phyloP scores from a whole-genome alignment of 2,797 vertebrate species.

The Margarornis squamiger region DNA sequence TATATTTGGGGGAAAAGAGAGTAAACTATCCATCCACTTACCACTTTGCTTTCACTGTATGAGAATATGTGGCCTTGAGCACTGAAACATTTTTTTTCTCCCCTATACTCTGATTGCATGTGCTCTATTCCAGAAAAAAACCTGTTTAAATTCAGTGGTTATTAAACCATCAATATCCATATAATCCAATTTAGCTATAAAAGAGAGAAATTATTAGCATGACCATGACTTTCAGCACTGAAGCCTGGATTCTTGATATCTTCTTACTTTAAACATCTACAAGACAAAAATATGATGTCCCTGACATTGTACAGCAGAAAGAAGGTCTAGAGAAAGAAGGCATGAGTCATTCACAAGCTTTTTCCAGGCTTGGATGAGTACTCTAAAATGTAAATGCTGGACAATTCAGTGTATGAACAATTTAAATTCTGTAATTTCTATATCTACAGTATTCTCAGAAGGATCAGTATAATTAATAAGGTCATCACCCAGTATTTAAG shows the following conservation, averaged over 20 bases:
- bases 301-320: not conserved
- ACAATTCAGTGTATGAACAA: not conserved
- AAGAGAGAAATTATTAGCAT: conserved; percentile 33
- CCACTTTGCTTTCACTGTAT: not conserved
- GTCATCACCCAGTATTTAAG: not conserved
- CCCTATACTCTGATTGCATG: not conserved
- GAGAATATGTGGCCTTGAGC: not conserved
- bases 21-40: not conserved
- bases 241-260: not conserved
- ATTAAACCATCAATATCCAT: conserved; percentile 33
- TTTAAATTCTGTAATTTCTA: not conserved
- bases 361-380: not conserved
- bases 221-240: not conserved
- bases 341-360: not conserved
- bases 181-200: conserved; percentile 49
- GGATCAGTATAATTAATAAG: not conserved
- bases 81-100: not conserved
- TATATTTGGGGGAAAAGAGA: not conserved
- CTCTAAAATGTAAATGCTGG: not conserved
- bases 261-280: not conserved
- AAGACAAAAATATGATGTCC: not conserved
- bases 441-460: not conserved
- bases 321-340: not conserved
- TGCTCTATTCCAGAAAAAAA: not conserved
- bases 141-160: not conserved